These are phyloP conservation scores for Abrostola triplasia DNA, from an alignment of 2,888 invertebrate species.

Conservation along the genomic window DNA sequence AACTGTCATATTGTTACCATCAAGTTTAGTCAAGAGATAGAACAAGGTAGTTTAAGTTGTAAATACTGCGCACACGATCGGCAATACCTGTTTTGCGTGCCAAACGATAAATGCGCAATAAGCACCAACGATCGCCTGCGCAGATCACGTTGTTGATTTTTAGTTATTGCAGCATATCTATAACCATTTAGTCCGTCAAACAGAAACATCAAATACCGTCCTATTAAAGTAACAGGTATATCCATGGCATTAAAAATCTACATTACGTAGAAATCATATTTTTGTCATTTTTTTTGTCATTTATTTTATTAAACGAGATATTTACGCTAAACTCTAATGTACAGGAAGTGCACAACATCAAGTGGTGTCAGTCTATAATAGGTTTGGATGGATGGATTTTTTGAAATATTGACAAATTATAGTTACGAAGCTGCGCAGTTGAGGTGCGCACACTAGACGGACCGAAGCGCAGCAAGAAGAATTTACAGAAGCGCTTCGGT, in stretches of 20 bases:
- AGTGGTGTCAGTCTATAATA: slow-evolving; percentile 88
- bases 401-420: slow-evolving; percentile 64
- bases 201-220: slow-evolving; percentile 30
- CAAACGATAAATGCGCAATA: background rate
- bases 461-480: background rate
- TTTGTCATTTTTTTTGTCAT: slow-evolving; percentile 64
- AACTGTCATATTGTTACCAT: slow-evolving; percentile 45
- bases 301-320: slow-evolving; percentile 69
- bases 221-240: slow-evolving; percentile 54
- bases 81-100: background rate
- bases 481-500: too few species aligned
- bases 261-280: slow-evolving; percentile 63
- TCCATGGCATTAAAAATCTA: slow-evolving; percentile 62
- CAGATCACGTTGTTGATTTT: background rate
- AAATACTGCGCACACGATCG: slow-evolving; percentile 14
- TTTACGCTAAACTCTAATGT: slow-evolving; percentile 79
- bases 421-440: slow-evolving; percentile 62
- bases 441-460: slow-evolving; percentile 6
- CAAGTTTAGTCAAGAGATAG: slow-evolving; percentile 22
- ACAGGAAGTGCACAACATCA: slow-evolving; percentile 86
- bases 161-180: background rate
- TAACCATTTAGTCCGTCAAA: slow-evolving; percentile 22
- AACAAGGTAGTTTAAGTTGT: slow-evolving; percentile 4
- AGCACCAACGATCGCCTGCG: background rate
- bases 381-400: slow-evolving; percentile 83